Base-by-base conservation (phyloP, 1,140 invertebrate genomes). In the Pteromalus puparum region DNA sequence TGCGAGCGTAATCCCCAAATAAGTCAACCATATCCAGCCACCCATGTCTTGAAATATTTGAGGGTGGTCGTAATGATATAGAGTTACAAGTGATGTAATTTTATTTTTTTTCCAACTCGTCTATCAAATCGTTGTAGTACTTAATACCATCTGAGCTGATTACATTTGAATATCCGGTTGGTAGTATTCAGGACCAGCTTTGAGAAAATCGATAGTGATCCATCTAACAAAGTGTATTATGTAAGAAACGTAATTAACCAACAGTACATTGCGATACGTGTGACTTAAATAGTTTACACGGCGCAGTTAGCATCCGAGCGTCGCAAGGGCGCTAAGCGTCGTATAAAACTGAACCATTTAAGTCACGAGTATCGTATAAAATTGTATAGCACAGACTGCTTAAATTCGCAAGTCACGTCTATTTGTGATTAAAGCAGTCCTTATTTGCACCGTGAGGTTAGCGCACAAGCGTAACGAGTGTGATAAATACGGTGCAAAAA, bases 11-110 rank as follows among this genome's bases (percentile, higher is more conserved):
- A 85, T 94, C 92, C 46, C 82, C 87, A 80, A 94, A 94, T 87
- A 94, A 95, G 82, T 95, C 93, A 2, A 93, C 92, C 77, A 95
- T 94, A 65, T 90, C 94, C 95, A 95, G 9, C 95, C 95, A 2
- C 95, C 95, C n/a, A 95, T 88, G 5, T 94, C 93, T 92, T 95
- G 91, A 30, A 94, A 70, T 4, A 86, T 13, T 86, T 94, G 91
- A 0, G 94, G 94, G 72, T 94, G 88, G 85, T 95, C 94, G 92
- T 93, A 95, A 85, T 94, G 94, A 85, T 92, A 94, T 1, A 95
- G 83, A 2, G 94, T 95, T 0, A 94, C 90, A 72, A 94, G 85
- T 9, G 94, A 93, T 61, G 93, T 88, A 46, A 95, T 95, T 13
- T 89, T 88, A 74, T 93, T 93, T 48, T 48, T 91, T 93, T 13